Base-by-base conservation (phyloP, 1,140 invertebrate genomes). In the Ptiloglossa arizonensis region DNA sequence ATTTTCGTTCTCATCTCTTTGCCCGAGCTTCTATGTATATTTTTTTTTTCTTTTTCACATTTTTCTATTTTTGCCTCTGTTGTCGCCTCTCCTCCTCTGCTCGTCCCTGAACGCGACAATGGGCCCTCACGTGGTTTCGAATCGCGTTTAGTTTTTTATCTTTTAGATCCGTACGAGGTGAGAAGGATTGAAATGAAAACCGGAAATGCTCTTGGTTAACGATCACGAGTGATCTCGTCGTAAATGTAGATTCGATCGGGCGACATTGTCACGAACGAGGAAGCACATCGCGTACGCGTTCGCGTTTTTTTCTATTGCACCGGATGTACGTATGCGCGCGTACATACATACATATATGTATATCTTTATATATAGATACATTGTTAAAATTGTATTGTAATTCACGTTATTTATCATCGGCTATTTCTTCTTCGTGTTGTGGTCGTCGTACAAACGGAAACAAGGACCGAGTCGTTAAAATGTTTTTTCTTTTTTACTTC, bases 341-440 rank as follows among this genome's bases (percentile, higher is more conserved):
- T 83, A 85, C 82, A 85, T 83, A 85, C 83, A 85, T 85, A 85
- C 79, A 82, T 85, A 84, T 85, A 85, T 85, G 73, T 85, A 81
- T 85, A 85, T 77, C 57, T 84, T 60, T 85, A 86, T 86, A 86
- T 86, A 86, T 86, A 86, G 79, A 86, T 86, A 86, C 85, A 79
- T 84, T 69, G 52, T 29, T 38, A 46, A 50, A n/a, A 57, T 71
- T 46, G 74, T 56, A 57, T 57, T 57, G 22, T 57, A 15, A 19
- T 57, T 41, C 8, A 11, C 41, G 41, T 41, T 57, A 57, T 69
- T 46, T 76, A 66, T 57, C 35, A 78, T 59, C 77, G 77, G 77
- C 81, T 86, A 86, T 80, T 82, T 75, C 46, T 48, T 15, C 19
- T 64, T 50, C 44, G 35, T 54, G 41, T 64, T 71, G 66, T 78